These are phyloP conservation scores for Caloenas nicobarica DNA, from an alignment of 2,113 vertebrate genomes.

Conservation along the genomic window DNA sequence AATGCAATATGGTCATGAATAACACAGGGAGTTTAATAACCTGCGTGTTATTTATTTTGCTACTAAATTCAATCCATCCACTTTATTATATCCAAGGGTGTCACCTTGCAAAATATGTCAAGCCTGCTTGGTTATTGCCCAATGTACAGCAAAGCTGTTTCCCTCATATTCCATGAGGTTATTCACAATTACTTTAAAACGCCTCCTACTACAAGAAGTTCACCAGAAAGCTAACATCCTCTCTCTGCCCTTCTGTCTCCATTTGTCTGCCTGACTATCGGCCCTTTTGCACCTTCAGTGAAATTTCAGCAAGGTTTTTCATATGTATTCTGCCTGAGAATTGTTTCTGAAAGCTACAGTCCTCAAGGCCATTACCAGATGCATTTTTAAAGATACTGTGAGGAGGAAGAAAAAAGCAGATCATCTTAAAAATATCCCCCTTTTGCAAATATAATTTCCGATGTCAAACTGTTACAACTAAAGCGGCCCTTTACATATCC, in stretches of 20 bases:
- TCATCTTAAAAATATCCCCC: background rate
- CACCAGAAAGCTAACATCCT: slow-evolving; percentile 8
- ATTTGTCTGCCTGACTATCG: slow-evolving; percentile 23
- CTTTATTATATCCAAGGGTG: slow-evolving; percentile 43
- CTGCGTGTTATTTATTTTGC: slow-evolving; percentile 50
- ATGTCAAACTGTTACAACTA: background rate
- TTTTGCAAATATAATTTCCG: background rate
- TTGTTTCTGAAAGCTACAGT: slow-evolving; percentile 13
- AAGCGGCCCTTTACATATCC: background rate
- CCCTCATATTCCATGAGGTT: slow-evolving; percentile 16
- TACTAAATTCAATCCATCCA: slow-evolving; percentile 38
- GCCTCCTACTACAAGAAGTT: slow-evolving; percentile 24
- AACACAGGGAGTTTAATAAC: slow-evolving; percentile 33
- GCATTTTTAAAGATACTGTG: slow-evolving; percentile 4
- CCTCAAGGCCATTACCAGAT: background rate
- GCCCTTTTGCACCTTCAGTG: slow-evolving; percentile 23
- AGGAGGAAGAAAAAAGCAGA: background rate
- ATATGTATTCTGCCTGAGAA: background rate
- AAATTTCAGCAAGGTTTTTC: slow-evolving; percentile 25
- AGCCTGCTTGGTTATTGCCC: slow-evolving; percentile 26
- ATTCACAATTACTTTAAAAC: slow-evolving; percentile 56
- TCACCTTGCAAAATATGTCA: slow-evolving; percentile 39
- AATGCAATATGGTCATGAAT: slow-evolving; percentile 52
- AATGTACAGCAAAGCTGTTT: slow-evolving; percentile 6
- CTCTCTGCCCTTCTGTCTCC: slow-evolving; percentile 17